A percentile compares a stretch with the other conserved stretches of the same genome.
Evolutionary conservation across 2,797 vertebrate genomes (phyloP).

Genomic region (Lepilemur septentrionalis): DNA sequence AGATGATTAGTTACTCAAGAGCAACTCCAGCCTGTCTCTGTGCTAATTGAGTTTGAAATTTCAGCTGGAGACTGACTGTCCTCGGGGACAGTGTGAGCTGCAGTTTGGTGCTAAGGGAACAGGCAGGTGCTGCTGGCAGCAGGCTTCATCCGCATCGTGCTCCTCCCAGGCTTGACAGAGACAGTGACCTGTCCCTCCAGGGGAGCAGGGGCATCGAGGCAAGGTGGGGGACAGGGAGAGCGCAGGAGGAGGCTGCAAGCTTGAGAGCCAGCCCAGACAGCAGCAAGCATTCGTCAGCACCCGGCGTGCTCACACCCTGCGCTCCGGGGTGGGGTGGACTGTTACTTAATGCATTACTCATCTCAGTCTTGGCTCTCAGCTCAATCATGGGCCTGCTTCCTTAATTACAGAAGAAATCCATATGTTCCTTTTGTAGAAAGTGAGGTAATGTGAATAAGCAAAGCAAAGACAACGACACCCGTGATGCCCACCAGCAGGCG

Average conservation of each 20-base stretch:
- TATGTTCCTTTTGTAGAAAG: not conserved
- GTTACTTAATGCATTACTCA: not conserved
- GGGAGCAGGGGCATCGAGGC: rapidly evolving
- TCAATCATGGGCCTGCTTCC: not conserved
- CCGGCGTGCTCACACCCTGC: not conserved
- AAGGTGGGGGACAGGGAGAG: too few species aligned
- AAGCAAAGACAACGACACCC: not conserved
- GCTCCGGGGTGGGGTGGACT: rapidly evolving
- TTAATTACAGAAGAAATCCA: not conserved
- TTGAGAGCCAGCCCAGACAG: not conserved
- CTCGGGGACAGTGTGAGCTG: not conserved
- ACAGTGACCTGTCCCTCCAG: not conserved
- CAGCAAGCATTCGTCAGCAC: not conserved
- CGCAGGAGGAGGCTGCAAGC: not conserved
- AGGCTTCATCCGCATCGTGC: rapidly evolving
- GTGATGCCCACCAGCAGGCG: not conserved
- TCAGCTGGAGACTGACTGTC: slow-evolving; percentile 51
- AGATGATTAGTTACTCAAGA: slow-evolving; percentile 71
- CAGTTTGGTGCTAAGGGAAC: not conserved
- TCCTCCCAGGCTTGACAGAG: not conserved
- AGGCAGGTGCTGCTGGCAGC: not conserved
- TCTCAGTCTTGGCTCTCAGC: not conserved
- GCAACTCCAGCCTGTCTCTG: not conserved
- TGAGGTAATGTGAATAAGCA: not conserved
- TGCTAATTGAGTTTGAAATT: slow-evolving; percentile 75